Percentiles rank a stretch among this genome's conserved stretches.
Evolutionary conservation across 1,140 invertebrate genomes (phyloP).

Genomic region (Nylanderia fulva): DNA sequence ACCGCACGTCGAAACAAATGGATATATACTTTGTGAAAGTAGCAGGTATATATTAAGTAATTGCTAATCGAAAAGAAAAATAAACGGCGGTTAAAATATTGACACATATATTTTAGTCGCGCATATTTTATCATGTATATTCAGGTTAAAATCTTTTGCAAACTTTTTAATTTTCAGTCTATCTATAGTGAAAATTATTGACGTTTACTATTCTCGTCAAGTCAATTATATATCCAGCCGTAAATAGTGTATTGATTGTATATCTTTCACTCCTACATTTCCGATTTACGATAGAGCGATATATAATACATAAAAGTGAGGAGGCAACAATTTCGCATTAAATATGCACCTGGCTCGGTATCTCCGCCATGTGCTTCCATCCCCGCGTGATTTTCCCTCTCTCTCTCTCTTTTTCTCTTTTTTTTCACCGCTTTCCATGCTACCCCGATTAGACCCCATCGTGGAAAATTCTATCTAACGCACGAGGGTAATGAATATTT

Average conservation of each 20-base stretch:
- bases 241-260: background rate
- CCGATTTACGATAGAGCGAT: slow-evolving; percentile 5
- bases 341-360: slow-evolving; percentile 62
- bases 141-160: background rate
- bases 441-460: background rate
- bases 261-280: background rate
- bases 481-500: slow-evolving; percentile 64
- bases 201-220: background rate
- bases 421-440: slow-evolving; percentile 1
- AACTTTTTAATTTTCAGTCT: background rate
- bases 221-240: background rate
- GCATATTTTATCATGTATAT: background rate
- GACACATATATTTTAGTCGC: background rate
- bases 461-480: slow-evolving; percentile 46
- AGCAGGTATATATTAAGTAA: background rate
- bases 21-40: slow-evolving; percentile 9
- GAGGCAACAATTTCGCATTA: slow-evolving; percentile 67
- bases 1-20: background rate
- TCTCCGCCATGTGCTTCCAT: slow-evolving; percentile 26
- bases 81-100: background rate
- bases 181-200: background rate
- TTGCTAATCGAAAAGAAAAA: background rate
- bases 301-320: slow-evolving; percentile 52
- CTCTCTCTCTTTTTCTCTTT: background rate
- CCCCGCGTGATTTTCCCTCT: background rate